These are phyloP conservation scores for Micromesistius poutassou DNA, from an alignment of 2,797 vertebrate genomes.

Conservation along the genomic window DNA sequence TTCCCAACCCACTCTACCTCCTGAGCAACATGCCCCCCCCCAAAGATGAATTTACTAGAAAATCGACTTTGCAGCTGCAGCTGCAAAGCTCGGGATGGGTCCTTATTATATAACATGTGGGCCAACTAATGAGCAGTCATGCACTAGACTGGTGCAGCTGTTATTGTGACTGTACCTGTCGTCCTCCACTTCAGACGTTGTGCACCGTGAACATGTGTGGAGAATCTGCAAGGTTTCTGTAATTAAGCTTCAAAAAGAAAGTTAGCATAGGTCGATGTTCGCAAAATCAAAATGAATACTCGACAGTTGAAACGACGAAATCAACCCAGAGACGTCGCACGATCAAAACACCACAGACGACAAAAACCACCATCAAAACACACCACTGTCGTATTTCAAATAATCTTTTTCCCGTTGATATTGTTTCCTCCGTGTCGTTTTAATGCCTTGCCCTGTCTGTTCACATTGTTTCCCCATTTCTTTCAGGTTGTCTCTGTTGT, in stretches of 20 bases:
- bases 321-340: no score
- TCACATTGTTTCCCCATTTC: neutral
- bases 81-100: neutral
- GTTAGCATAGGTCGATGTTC: neutral
- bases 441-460: neutral
- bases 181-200: neutral
- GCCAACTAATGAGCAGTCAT: neutral
- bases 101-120: neutral
- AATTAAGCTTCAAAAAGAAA: neutral
- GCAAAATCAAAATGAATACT: no score
- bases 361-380: neutral
- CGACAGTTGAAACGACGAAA: no score
- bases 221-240: no score
- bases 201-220: no score
- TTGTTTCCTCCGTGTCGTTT: neutral
- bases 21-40: no score
- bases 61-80: neutral
- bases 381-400: neutral
- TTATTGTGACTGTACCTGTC: neutral
- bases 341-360: neutral
- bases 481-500: neutral
- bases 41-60: neutral
- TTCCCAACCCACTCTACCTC: no score
- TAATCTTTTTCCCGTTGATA: neutral
- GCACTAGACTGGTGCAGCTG: neutral